phyloP scores from a whole-genome alignment of 2,113 vertebrate genomes.

The Daboia siamensis region DNA sequence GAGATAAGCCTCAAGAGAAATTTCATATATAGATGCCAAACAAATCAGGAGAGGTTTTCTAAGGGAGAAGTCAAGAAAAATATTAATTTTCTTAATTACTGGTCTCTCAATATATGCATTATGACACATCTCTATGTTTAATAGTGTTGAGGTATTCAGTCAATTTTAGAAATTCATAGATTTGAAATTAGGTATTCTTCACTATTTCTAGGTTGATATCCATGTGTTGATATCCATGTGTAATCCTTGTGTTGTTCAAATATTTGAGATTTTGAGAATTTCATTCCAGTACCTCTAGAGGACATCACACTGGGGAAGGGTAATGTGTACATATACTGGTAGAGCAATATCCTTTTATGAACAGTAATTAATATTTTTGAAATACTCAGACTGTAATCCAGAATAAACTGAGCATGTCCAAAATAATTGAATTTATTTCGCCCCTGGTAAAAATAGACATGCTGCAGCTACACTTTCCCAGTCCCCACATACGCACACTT shows the following conservation, averaged over 20 bases:
- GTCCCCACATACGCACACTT: not conserved
- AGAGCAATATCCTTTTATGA: not conserved
- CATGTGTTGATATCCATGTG: not conserved
- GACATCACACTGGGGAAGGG: not conserved
- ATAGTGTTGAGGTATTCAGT: not conserved
- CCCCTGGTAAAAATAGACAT: not conserved
- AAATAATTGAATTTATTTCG: not conserved
- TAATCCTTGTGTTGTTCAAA: not conserved
- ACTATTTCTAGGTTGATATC: not conserved
- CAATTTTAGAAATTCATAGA: not conserved
- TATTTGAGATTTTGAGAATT: not conserved
- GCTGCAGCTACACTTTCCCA: not conserved
- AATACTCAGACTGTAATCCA: not conserved
- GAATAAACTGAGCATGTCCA: not conserved
- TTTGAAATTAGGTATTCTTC: not conserved
- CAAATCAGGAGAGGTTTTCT: not conserved
- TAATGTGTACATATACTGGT: not conserved
- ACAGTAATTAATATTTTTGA: not conserved
- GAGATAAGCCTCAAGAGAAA: not conserved
- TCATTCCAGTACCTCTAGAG: not conserved
- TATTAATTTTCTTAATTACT: not conserved
- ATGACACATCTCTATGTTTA: not conserved
- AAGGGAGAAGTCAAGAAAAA: not conserved
- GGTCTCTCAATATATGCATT: not conserved
- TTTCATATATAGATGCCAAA: constrained; percentile 13